phyloP scores from a whole-genome alignment of 2,888 invertebrate species.

The Drosophila macrospina region DNA sequence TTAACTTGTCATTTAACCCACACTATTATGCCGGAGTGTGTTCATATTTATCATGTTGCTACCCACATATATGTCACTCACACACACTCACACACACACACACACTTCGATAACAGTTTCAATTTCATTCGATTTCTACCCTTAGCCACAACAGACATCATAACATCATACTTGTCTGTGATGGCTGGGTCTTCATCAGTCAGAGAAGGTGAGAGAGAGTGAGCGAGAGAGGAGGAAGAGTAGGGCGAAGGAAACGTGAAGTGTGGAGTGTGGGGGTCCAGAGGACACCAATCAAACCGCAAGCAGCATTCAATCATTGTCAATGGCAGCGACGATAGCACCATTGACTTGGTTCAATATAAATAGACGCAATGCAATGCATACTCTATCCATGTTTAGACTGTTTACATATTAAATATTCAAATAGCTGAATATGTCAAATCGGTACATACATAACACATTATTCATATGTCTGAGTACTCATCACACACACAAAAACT shows the following conservation, averaged over 20 bases:
- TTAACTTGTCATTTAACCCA: slow-evolving; percentile 51
- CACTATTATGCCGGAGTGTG: slow-evolving; percentile 6
- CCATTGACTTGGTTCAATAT: slow-evolving; percentile 1
- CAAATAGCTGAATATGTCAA: slow-evolving; percentile 42
- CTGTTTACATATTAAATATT: slow-evolving; percentile 54
- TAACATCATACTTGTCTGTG: slow-evolving; percentile 38
- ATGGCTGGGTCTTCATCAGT: slow-evolving; percentile 54
- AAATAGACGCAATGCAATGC: slow-evolving; percentile 9
- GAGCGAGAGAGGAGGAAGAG: no score
- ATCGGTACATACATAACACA: slow-evolving; percentile 7
- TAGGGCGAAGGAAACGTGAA: background rate
- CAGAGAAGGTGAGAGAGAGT: background rate
- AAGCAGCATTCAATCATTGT: slow-evolving; percentile 73
- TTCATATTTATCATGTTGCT: slow-evolving; percentile 51
- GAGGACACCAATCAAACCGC: slow-evolving; percentile 66
- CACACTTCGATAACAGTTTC: slow-evolving; percentile 31
- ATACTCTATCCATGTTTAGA: slow-evolving; percentile 44
- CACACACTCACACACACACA: slow-evolving; percentile 3
- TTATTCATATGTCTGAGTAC: slow-evolving; percentile 23
- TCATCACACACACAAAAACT: slow-evolving; percentile 19
- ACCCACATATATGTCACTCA: slow-evolving; percentile 18
- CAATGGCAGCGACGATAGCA: slow-evolving; percentile 36
- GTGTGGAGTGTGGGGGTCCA: slow-evolving; percentile 14
- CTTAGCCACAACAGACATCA: slow-evolving; percentile 37
- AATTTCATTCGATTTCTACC: slow-evolving; percentile 46